These are phyloP conservation scores for Drosophila kikkawai DNA, from an alignment of 1,140 invertebrate species.

Conservation along the genomic window DNA sequence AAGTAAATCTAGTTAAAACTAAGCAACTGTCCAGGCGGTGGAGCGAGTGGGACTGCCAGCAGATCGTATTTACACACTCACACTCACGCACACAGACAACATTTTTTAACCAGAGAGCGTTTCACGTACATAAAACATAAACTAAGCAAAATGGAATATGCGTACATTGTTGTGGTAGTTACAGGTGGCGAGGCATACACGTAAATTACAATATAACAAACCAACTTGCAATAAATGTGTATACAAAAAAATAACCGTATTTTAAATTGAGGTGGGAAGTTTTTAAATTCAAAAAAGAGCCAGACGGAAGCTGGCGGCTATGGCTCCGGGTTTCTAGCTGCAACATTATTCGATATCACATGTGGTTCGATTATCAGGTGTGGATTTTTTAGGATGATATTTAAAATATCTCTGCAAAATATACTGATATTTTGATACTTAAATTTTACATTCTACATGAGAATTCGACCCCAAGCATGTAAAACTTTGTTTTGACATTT, in stretches of 20 bases:
- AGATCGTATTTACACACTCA: constrained; percentile 45
- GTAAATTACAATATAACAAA: constrained; percentile 78
- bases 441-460: too few relatives aligned
- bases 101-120: constrained; percentile 58
- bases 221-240: constrained; percentile 82
- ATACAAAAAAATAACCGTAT: constrained; percentile 52
- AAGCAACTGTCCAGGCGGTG: constrained; percentile 46
- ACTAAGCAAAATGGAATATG: constrained; percentile 62
- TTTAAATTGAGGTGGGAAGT: neutral
- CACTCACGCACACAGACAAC: neutral
- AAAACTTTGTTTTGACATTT: too few relatives aligned
- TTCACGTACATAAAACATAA: constrained; percentile 59
- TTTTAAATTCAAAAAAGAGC: neutral
- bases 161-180: constrained; percentile 83
- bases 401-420: too few relatives aligned
- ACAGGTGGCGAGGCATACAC: constrained; percentile 66
- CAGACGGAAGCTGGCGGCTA: neutral
- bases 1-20: constrained; percentile 21
- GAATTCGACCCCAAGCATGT: too few relatives aligned
- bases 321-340: neutral
- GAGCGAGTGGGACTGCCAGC: constrained; percentile 1
- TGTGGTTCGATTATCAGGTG: too few relatives aligned
- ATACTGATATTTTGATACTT: too few relatives aligned
- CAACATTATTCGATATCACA: too few relatives aligned
- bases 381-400: too few relatives aligned